A percentile compares a stretch with the other conserved stretches of the same genome.
Conservation (phyloP, 2,113 vertebrate genomes). For the Neodon shergylaensis region DNA sequence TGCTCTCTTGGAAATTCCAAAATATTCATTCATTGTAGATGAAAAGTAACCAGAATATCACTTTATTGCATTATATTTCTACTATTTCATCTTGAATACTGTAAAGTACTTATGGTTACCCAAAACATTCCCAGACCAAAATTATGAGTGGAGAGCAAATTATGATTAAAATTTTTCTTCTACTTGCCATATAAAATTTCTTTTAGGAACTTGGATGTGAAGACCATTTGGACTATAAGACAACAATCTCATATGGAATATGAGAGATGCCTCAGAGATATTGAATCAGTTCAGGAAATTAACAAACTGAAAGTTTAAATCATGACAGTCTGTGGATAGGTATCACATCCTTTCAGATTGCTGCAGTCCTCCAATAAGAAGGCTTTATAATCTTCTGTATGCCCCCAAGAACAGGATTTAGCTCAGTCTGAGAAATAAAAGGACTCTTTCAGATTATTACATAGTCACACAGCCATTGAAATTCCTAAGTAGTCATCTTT, state of each 20-base stretch:
- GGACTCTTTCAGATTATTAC: not conserved
- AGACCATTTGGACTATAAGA: not conserved
- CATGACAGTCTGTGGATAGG: not conserved
- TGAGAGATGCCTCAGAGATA: not conserved
- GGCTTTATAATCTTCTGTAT: not conserved
- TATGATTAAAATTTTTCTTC: constrained; percentile 42
- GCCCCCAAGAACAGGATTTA: not conserved
- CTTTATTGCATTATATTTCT: constrained; percentile 1
- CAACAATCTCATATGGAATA: not conserved
- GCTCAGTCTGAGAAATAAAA: not conserved
- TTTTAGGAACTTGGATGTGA: not conserved
- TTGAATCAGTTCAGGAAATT: constrained; percentile 4
- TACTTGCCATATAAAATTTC: constrained; percentile 9
- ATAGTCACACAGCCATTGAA: not conserved
- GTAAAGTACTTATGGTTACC: not conserved
- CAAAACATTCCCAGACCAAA: not conserved
- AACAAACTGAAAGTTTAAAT: constrained; percentile 51
- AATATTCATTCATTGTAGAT: not conserved
- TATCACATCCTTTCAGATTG: not conserved
- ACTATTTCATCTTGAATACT: not conserved
- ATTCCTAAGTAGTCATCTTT: not conserved
- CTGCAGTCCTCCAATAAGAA: not conserved
- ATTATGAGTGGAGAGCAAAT: constrained; percentile 2
- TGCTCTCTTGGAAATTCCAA: not conserved
- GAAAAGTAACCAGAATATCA: not conserved